Conservation (phyloP, 2,113 vertebrate genomes). For the Phaetusa simplex region DNA sequence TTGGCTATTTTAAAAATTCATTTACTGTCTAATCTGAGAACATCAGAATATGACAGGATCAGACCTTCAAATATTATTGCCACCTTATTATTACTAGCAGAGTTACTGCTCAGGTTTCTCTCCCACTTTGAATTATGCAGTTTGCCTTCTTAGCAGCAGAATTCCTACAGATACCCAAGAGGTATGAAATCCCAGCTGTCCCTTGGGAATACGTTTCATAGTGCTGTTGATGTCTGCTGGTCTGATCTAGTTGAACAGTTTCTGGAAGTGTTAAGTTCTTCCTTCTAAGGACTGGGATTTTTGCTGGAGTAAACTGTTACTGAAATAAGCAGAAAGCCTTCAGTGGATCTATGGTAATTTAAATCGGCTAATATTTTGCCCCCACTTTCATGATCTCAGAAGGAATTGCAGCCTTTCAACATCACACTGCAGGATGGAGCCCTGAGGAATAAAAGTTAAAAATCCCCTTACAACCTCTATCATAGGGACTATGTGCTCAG, state of each 20-base stretch:
- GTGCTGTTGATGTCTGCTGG: background rate
- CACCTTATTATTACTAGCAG: background rate
- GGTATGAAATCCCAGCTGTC: background rate
- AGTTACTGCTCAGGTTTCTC: background rate
- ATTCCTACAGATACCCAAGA: background rate
- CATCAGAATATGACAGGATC: background rate
- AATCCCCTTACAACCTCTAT: conserved; percentile 34
- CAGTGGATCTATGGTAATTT: background rate
- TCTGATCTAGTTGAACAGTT: background rate
- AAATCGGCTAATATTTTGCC: background rate
- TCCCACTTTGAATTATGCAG: background rate
- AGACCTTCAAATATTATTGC: background rate
- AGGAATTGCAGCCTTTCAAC: conserved; percentile 6
- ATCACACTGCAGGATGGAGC: background rate
- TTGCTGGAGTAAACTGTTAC: background rate
- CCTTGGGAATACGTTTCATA: background rate
- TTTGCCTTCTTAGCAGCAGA: background rate
- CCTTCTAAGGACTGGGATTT: background rate
- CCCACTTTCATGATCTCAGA: background rate
- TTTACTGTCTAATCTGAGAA: background rate
- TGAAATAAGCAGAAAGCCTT: background rate
- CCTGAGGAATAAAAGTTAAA: conserved; percentile 41
- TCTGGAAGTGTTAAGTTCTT: background rate
- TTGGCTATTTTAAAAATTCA: background rate
- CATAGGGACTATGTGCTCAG: conserved; percentile 5